A percentile compares a stretch with the other conserved stretches of the same genome.
Evolutionary conservation across 2,797 vertebrate species (phyloP).

Genomic region (Phataginus tricuspis): DNA sequence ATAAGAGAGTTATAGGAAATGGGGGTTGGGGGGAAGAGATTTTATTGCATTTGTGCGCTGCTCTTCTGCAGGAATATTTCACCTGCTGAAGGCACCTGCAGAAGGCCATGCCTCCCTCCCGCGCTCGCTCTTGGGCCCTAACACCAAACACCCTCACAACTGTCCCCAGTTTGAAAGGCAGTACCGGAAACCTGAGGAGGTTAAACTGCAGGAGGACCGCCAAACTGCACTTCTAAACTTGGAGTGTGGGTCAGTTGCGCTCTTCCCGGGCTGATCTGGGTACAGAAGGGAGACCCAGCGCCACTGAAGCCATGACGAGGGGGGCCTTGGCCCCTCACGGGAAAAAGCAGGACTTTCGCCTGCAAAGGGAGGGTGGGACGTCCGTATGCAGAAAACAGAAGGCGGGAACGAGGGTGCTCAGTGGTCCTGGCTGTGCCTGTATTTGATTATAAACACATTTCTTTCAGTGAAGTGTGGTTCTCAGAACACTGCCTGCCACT

Average conservation of each 20-base stretch:
- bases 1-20: slow-evolving; percentile 65
- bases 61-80: slow-evolving; percentile 41
- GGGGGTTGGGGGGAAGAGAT: background rate
- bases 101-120: background rate
- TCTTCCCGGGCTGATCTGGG: background rate
- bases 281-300: background rate
- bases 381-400: background rate
- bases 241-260: background rate
- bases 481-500: background rate
- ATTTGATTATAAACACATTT: background rate
- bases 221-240: background rate
- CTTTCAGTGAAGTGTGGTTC: background rate
- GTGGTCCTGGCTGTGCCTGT: background rate
- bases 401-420: background rate
- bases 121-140: background rate
- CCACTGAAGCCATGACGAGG: background rate
- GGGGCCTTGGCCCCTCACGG: background rate
- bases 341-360: background rate
- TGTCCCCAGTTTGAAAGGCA: background rate
- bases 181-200: background rate
- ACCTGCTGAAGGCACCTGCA: background rate
- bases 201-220: background rate
- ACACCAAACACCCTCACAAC: background rate
- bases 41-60: slow-evolving; percentile 54
- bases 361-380: background rate